These are phyloP conservation scores for Himalopsyche anomala DNA, from an alignment of 2,888 invertebrate species.

Conservation along the genomic window DNA sequence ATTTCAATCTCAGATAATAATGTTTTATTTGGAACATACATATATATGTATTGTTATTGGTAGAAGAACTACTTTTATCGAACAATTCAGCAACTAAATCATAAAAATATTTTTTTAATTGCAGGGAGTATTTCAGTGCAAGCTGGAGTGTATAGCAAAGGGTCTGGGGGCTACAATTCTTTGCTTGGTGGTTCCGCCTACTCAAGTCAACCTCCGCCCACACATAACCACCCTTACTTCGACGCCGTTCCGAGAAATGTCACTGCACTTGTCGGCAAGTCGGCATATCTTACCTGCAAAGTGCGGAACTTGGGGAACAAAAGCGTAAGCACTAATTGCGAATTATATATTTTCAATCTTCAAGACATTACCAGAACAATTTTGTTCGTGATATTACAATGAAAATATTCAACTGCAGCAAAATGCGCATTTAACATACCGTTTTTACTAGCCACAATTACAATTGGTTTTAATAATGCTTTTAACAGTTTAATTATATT, in stretches of 20 bases:
- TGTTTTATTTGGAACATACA: too few species aligned
- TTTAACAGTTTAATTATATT: too few species aligned
- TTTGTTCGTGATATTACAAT: too few species aligned
- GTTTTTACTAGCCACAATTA: too few species aligned
- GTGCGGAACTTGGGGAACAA: slow-evolving; percentile 89
- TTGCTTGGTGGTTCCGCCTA: slow-evolving; percentile 69
- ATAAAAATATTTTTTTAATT: slow-evolving; percentile 34
- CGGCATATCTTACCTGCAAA: slow-evolving; percentile 87
- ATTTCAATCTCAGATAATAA: too few species aligned
- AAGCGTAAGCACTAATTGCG: slow-evolving; percentile 80
- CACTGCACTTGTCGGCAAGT: slow-evolving; percentile 88
- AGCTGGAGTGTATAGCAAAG: slow-evolving; percentile 66
- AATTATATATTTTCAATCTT: neutral
- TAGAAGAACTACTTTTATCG: neutral
- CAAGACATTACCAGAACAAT: too few species aligned
- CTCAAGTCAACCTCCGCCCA: slow-evolving; percentile 37
- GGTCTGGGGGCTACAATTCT: slow-evolving; percentile 74
- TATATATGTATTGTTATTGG: too few species aligned
- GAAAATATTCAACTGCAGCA: too few species aligned
- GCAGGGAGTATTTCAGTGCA: slow-evolving; percentile 58
- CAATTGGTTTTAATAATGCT: too few species aligned
- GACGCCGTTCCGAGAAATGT: slow-evolving; percentile 86
- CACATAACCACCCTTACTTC: slow-evolving; percentile 78
- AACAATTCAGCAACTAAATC: neutral
- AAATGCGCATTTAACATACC: too few species aligned